Base-by-base conservation (phyloP, 53 echinoderm and acorn worm species). In the Patiria pectinifera region DNA sequence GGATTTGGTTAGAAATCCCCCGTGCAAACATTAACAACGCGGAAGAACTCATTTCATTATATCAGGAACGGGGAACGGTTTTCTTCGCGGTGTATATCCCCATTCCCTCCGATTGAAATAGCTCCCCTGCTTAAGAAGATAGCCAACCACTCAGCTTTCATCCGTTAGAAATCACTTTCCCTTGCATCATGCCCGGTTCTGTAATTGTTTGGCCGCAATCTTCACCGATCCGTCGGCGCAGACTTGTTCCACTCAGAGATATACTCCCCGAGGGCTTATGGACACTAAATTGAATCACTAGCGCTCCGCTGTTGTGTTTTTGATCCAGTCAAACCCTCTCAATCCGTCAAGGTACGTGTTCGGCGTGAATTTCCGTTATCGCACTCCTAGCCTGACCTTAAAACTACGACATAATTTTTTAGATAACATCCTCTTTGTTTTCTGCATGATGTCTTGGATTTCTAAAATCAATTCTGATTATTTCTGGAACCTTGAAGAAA, bases 211-310 rank as follows among this genome's bases (percentile, higher is more conserved):
- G 24, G 15, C 74, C 19, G 22, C 22, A 23, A 23, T 23, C 74
- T 21, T 74, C 24, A 24, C 24, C 22, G 24, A 74, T 74, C 24
- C 24, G 24, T 23, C 74, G 4, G 9, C 2, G 3, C 15, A 9
- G 18, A 74, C 19, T 74, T n/a, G 19, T 74, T 23, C 74, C 74
- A 74, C 74, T 6, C 24, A 2, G 21, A 6, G 8, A 53, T 5
- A 24, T 74, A 24, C 74, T 74, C 74, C 74, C 74, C 4, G 74
- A 10, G 74, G 74, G 24, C 74, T 74, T 74, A 74, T 24, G 15
- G 74, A n/a, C 5, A 74, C 24, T 24, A 74, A n/a, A 74, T 74
- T 24, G 74, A 74, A 74, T 74, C 74, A 74, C 74, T 74, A 23
- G 22, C 74, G 24, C 74, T 4, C 9, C 74, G 74, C 74, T 74